Evolutionary conservation across 2,113 vertebrate species (phyloP).

Genomic region (Sorex araneus): DNA sequence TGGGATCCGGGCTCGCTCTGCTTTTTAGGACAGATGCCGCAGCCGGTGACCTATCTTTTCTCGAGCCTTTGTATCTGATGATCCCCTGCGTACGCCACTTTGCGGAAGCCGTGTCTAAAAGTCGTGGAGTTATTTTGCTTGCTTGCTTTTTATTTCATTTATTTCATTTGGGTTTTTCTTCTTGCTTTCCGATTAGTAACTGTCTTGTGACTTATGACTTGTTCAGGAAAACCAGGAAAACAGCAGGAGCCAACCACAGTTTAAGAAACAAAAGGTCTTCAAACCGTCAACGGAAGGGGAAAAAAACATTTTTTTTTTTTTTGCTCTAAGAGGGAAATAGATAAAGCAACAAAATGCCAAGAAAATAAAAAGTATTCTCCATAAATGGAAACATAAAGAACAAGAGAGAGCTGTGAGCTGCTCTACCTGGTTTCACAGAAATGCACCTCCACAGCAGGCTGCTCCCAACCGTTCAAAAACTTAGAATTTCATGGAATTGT

Average conservation of each 20-base stretch:
- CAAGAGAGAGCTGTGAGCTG: background rate
- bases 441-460: conserved; percentile 32
- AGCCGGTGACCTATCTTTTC: background rate
- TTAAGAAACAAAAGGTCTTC: background rate
- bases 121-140: background rate
- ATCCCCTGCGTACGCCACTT: background rate
- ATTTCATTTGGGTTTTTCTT: background rate
- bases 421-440: background rate
- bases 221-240: background rate
- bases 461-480: background rate
- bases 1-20: background rate
- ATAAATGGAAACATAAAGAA: conserved; percentile 71
- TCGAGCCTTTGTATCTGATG: background rate
- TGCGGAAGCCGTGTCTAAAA: background rate
- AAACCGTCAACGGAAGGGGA: background rate
- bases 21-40: background rate
- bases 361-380: background rate
- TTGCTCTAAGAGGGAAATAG: conserved; percentile 16
- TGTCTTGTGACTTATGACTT: conserved; percentile 13
- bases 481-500: background rate
- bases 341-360: conserved; percentile 41
- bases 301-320: conserved; percentile 12
- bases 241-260: background rate
- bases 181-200: background rate
- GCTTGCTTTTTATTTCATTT: too few relatives aligned